Conservation (phyloP, 2,797 vertebrate genomes). For the Hemibagrus guttatus region DNA sequence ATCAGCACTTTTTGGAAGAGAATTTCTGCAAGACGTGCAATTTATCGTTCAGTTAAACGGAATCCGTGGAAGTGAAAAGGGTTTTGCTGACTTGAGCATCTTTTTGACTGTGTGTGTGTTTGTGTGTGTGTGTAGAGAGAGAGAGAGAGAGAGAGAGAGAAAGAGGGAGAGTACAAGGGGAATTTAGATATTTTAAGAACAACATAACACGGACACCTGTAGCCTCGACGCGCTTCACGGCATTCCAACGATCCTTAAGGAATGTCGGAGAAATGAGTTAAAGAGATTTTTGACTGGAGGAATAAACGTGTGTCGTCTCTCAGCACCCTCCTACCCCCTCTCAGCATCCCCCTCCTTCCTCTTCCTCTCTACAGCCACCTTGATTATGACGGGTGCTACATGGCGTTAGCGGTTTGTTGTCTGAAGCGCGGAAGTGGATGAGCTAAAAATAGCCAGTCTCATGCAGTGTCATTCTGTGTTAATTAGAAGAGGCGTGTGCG, state of each 20-base stretch:
- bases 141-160: too few relatives aligned
- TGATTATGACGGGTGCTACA: constrained; percentile 44
- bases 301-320: neutral
- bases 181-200: constrained; percentile 19
- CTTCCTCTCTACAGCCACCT: constrained; percentile 48
- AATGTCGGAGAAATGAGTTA: neutral
- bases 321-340: neutral
- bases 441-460: constrained; percentile 58
- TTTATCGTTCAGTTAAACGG: neutral
- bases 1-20: constrained; percentile 6
- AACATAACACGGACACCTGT: neutral
- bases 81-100: neutral
- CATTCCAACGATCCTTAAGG: constrained; percentile 11
- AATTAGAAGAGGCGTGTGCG: constrained; percentile 60
- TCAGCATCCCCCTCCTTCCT: neutral
- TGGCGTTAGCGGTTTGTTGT: constrained; percentile 43
- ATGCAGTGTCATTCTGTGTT: constrained; percentile 60
- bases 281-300: constrained; percentile 4
- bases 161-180: neutral
- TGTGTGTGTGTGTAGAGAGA: neutral
- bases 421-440: constrained; percentile 43
- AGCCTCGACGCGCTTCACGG: neutral
- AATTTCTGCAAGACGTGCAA: neutral
- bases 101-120: neutral
- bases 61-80: neutral